Evolutionary conservation across 2,113 vertebrate genomes (phyloP).

Genomic region (Ageneiosus marmoratus): DNA sequence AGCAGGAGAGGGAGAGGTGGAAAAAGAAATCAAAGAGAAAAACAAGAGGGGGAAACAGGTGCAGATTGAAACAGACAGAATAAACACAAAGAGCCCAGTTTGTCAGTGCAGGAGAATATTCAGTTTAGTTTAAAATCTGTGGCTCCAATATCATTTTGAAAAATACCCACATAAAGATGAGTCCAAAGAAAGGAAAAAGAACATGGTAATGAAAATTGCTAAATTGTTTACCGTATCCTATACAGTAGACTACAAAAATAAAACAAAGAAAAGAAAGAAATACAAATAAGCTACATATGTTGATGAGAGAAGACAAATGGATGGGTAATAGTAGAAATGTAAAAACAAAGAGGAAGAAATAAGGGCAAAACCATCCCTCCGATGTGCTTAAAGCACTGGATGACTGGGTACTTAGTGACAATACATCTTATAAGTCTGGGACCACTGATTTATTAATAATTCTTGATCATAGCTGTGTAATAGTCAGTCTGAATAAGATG

Average conservation of each 20-base stretch:
- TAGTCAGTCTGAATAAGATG: neutral
- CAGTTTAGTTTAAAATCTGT: neutral
- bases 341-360: neutral
- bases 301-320: neutral
- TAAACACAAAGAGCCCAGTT: constrained; percentile 35
- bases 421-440: neutral
- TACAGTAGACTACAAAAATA: neutral
- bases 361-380: neutral
- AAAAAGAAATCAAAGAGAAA: constrained; percentile 63
- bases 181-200: neutral
- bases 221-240: neutral
- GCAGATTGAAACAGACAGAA: constrained; percentile 57
- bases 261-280: neutral
- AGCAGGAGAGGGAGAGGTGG: neutral
- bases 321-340: neutral
- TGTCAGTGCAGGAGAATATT: neutral
- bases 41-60: constrained; percentile 62
- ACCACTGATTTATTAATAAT: neutral
- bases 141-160: neutral
- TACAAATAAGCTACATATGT: neutral
- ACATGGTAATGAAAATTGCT: neutral
- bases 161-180: neutral
- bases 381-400: neutral
- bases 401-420: neutral
- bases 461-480: neutral